A percentile compares a stretch with the other conserved stretches of the same genome.
These are phyloP conservation scores for Andrena fulva DNA, from an alignment of 2,888 invertebrate species.

Conservation along the genomic window DNA sequence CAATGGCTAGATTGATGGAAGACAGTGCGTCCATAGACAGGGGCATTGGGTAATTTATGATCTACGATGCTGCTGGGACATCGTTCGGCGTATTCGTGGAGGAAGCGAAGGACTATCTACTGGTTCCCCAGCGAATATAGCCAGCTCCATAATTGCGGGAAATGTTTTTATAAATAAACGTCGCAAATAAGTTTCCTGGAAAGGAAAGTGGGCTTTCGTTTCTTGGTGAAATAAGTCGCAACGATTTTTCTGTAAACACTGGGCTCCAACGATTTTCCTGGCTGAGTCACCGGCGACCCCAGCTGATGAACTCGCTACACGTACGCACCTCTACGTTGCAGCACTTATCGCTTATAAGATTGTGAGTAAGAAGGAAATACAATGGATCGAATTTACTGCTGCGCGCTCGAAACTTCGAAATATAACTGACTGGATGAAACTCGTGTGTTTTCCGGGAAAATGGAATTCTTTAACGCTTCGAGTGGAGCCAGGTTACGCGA, in stretches of 20 bases:
- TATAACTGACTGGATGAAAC: too few relatives aligned
- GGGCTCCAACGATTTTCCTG: constrained; percentile 40
- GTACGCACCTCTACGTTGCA: constrained; percentile 10
- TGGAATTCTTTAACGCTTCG: not conserved
- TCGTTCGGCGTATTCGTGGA: too few relatives aligned
- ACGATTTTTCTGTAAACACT: constrained; percentile 43
- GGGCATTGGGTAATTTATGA: constrained; percentile 19
- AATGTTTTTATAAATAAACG: too few relatives aligned
- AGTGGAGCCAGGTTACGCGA: too few relatives aligned
- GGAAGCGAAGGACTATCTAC: too few relatives aligned
- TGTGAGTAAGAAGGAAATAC: constrained; percentile 52
- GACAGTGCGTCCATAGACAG: not conserved
- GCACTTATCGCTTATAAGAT: constrained; percentile 47
- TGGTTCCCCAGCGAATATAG: too few relatives aligned
- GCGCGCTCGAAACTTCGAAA: constrained; percentile 2
- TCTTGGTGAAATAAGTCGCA: constrained; percentile 9
- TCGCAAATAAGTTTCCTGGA: too few relatives aligned
- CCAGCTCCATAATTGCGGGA: too few relatives aligned
- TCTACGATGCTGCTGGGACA: constrained; percentile 3
- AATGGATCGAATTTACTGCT: constrained; percentile 30
- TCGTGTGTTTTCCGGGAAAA: not conserved
- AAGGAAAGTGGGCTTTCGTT: not conserved
- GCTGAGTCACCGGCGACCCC: constrained; percentile 55
- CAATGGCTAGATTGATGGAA: constrained; percentile 40
- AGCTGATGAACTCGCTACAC: constrained; percentile 47